phyloP scores from a whole-genome alignment of 2,888 invertebrate genomes.

The Meteorus colon region DNA sequence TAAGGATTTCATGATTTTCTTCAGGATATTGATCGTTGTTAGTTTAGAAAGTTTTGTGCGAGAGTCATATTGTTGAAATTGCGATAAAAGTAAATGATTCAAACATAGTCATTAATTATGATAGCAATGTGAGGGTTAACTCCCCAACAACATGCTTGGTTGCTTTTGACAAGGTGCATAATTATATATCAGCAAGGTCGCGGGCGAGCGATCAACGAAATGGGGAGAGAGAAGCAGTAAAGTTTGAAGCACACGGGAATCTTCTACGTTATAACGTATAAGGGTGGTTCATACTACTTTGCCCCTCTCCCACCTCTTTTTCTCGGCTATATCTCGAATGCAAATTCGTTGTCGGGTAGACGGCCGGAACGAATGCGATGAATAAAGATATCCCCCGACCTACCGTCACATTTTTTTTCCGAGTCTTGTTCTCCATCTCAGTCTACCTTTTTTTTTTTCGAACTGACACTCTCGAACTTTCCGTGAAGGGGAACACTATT shows the following conservation, averaged over 20 bases:
- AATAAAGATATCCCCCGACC: conserved; percentile 54
- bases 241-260: conserved; percentile 12
- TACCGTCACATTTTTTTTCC: conserved; percentile 30
- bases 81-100: neutral
- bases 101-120: neutral
- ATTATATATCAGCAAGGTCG: conserved; percentile 15
- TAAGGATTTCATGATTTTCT: no score
- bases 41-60: neutral
- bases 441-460: neutral
- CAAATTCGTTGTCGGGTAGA: conserved; percentile 54
- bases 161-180: conserved; percentile 7
- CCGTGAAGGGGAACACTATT: conserved; percentile 13
- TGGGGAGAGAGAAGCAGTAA: neutral
- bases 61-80: neutral
- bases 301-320: neutral
- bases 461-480: conserved; percentile 36
- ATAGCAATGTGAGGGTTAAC: neutral
- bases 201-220: conserved; percentile 2
- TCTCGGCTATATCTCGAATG: conserved; percentile 47
- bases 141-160: neutral
- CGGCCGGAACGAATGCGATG: conserved; percentile 54
- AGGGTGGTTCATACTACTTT: neutral
- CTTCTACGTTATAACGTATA: conserved; percentile 2
- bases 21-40: neutral
- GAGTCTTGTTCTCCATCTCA: neutral